Base-by-base conservation (phyloP, 2,113 vertebrate species). In the Dendrocopos noguchii region DNA sequence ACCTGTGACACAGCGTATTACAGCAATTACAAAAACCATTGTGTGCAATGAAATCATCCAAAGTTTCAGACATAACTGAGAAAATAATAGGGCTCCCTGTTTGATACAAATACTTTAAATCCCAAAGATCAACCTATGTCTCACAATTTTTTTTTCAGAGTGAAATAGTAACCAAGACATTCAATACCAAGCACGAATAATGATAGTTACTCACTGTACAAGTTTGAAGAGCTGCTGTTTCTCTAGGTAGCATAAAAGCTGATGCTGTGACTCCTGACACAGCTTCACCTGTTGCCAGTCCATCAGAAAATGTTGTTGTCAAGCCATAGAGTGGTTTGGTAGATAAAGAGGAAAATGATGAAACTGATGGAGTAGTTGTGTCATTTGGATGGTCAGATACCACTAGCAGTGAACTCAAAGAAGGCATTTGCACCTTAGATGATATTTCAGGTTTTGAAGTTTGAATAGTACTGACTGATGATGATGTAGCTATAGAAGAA, bases 161-260 rank as follows among this genome's bases (percentile, higher is more conserved):
- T 31, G 17, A 10, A 28, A 31, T 71, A 53, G 15, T 52, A 75
- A 88, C 2, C 7, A 90, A 75, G 34, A 15, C 2, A 36, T 18
- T 68, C 12, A 66, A 88, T 86, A 28, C 25, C 12, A 66, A 57
- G 20, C 5, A 50, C 29, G 19, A 74, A 57, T 64, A 56, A 65
- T 67, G 71, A 5, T 20, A 78, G 14, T 64, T 92, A 98, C 98
- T 98, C 84, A 98, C 98, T 29, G 96, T 90, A 87, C 98, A 98
- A 56, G 90, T 29, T 27, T 91, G 93, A 15, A 94, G 78, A 20
- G 78, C 42, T 39, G 84, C 71, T 77, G 81, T 89, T 92, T 96
- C 95, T 50, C 6, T 39, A 55, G 93, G 70, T 17, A 95, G 57
- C 16, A 78, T 36, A 61, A 84, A 78, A 84, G 90, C 56, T 47